phyloP scores from a whole-genome alignment of 1,140 invertebrate species.

The Lucilia sericata region DNA sequence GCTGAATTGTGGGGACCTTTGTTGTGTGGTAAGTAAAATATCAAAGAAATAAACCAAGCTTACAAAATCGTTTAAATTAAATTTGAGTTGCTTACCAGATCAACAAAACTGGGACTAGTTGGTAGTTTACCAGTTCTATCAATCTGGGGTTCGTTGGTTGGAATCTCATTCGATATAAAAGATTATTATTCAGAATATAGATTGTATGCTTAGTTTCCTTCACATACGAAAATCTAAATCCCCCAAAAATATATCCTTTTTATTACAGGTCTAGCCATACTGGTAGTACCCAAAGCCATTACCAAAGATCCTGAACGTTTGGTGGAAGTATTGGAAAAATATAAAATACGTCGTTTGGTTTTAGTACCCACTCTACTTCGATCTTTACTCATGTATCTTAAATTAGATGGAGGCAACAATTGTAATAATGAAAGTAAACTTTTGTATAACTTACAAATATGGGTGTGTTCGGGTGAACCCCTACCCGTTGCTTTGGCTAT shows the following conservation, averaged over 20 bases:
- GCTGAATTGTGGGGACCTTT: conserved; percentile 88
- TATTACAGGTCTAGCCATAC: conserved; percentile 69
- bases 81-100: no score
- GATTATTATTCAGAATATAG: no score
- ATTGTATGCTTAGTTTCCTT: no score
- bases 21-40: conserved; percentile 72
- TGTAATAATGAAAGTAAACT: conserved; percentile 51
- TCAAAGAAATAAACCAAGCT: not conserved
- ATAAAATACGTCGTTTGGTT: conserved; percentile 82
- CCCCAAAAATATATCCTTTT: conserved; percentile 17
- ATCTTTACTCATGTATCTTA: conserved; percentile 80
- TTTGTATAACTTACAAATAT: conserved; percentile 75
- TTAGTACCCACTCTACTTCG: conserved; percentile 85
- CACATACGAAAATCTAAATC: not conserved
- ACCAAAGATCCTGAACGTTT: conserved; percentile 82
- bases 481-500: conserved; percentile 75
- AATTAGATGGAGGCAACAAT: conserved; percentile 66
- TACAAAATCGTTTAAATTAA: not conserved
- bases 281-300: conserved; percentile 78
- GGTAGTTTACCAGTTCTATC: no score
- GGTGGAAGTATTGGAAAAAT: conserved; percentile 75
- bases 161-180: no score
- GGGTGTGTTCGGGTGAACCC: conserved; percentile 87
- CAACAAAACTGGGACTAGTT: no score
- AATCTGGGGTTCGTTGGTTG: no score